A percentile compares a stretch with the other conserved stretches of the same genome.
Conservation (phyloP, 2,113 vertebrate species). For the Dipodomys spectabilis region DNA sequence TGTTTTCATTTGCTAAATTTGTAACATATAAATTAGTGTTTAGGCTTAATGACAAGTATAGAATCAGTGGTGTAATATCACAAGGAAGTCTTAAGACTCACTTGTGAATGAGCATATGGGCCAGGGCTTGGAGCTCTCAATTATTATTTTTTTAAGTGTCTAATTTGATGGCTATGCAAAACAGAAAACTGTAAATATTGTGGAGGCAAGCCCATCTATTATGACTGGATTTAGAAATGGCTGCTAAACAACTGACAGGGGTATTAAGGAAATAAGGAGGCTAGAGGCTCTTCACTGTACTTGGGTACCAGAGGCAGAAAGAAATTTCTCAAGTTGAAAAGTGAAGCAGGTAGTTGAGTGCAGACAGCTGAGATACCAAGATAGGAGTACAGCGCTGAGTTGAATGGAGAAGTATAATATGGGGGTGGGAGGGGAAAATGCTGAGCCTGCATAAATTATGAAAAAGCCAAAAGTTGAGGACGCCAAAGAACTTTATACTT, state of each 20-base stretch:
- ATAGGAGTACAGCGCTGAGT: background rate
- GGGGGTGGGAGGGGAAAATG: background rate
- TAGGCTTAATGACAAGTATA: background rate
- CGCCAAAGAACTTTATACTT: background rate
- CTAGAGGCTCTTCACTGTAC: background rate
- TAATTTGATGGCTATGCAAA: background rate
- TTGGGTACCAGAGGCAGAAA: constrained; percentile 41
- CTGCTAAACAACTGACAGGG: background rate
- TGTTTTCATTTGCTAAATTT: constrained; percentile 10
- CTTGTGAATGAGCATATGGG: background rate
- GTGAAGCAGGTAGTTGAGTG: background rate
- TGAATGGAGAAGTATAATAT: background rate
- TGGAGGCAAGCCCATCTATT: background rate
- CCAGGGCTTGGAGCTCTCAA: background rate
- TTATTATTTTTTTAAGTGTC: background rate
- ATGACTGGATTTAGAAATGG: background rate
- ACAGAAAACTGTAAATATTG: background rate
- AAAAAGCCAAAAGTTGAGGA: no score
- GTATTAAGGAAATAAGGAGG: background rate
- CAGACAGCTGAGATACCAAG: background rate
- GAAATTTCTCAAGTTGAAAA: background rate
- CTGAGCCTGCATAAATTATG: background rate
- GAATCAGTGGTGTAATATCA: background rate
- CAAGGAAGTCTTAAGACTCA: background rate
- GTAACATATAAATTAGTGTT: background rate